Percentiles rank a stretch among this genome's conserved stretches.
Evolutionary conservation across 2,113 vertebrate species (phyloP).

Genomic region (Centropristis striata): DNA sequence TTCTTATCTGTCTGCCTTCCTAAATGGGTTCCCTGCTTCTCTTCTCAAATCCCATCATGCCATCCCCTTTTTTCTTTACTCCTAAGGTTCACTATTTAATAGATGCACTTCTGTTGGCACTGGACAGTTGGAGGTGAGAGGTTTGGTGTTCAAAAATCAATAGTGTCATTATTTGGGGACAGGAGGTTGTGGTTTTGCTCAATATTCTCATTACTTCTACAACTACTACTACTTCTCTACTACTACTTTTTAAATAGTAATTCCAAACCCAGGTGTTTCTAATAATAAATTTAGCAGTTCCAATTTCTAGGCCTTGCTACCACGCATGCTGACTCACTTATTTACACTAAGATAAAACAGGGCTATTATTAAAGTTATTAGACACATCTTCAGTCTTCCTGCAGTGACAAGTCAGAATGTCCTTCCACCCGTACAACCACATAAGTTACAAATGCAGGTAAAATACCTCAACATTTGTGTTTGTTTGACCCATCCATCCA

Average conservation of each 20-base stretch:
- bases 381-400: background rate
- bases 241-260: background rate
- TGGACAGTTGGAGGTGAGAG: conserved; percentile 3
- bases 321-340: background rate
- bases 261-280: background rate
- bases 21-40: conserved; percentile 52
- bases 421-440: no score
- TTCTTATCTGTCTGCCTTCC: conserved; percentile 68
- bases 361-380: background rate
- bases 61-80: conserved; percentile 24
- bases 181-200: background rate
- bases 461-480: no score
- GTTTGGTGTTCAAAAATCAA: conserved; percentile 19
- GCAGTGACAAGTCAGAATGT: background rate
- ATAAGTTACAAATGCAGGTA: no score
- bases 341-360: background rate
- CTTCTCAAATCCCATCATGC: conserved; percentile 52
- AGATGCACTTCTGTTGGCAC: conserved; percentile 6
- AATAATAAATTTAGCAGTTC: background rate
- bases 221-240: background rate
- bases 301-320: background rate
- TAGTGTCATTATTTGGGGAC: conserved; percentile 10
- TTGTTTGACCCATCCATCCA: no score
- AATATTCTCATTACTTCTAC: background rate
- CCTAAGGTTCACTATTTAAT: conserved; percentile 20